Base-by-base conservation (phyloP, 2,797 vertebrate genomes). In the Phrynocephalus guinanensis region DNA sequence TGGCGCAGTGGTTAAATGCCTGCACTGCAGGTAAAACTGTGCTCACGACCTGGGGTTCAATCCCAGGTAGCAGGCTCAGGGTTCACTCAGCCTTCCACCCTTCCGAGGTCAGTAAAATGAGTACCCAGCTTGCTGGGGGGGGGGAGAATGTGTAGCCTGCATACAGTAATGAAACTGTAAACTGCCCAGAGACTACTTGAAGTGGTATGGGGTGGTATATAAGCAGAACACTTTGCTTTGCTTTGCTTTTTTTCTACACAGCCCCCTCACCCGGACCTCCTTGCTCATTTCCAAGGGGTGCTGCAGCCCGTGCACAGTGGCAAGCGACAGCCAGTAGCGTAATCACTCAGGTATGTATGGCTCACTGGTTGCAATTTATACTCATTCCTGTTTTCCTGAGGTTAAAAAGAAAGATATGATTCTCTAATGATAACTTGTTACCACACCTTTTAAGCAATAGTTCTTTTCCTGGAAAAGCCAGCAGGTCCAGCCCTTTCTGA, bases 391-490 rank as follows among this genome's bases (percentile, higher is more conserved):
- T 76, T 81, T 78, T 88, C 70, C 70, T 88, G 71, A 52, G 83
- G 83, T 52, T 76, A 85, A 75, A 88, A 85, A 56, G 71, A 88
- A 88, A 88, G 48, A 81, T 56, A 56, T 85, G 56, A 16, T 85
- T 71, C 44, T 85, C 84, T 85, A 88, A 88, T 75, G 38, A 85
- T n/a, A 76, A 70, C 60, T 44, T 76, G 71, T 76, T 76, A 60
- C 83, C 83, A 85, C 83, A 85, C 87, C 87, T 85, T 68, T 48
- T 85, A 85, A 48, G 78, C 56, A 75, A 88, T 81, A 24, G 2
- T 7, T 77, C 22, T 91, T 38, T 85, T 79, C 71, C 84, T 63
- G 22, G 71, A 71, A 86, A 92, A 94, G 90, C 11, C 63, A 88
- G 89, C 75, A 7, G 85, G 83, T 84, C 67, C 82, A 82, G 82